Evolutionary conservation across 2,888 invertebrate genomes (phyloP).

Genomic region (Oxystoma pomonae): DNA sequence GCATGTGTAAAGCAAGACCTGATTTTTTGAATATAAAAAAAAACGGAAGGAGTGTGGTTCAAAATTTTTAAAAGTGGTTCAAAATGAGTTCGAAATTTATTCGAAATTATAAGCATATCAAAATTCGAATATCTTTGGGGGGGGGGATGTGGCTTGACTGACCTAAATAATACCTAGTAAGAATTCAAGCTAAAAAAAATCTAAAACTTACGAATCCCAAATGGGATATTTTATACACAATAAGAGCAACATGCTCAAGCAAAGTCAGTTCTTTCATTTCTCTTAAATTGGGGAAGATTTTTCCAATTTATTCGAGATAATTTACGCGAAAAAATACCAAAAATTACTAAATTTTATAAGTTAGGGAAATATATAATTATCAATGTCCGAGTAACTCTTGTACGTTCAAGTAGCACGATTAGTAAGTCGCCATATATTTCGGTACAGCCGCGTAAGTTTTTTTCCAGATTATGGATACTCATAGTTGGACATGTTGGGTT

Average conservation of each 20-base stretch:
- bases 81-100: too few species aligned
- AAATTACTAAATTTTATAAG: conserved; percentile 77
- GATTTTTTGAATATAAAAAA: too few species aligned
- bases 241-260: conserved; percentile 75
- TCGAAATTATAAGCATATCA: too few species aligned
- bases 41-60: too few species aligned
- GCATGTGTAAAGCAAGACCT: too few species aligned
- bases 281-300: conserved; percentile 83
- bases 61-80: too few species aligned
- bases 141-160: too few species aligned
- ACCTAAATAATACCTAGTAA: too few species aligned
- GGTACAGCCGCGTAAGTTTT: conserved; percentile 58
- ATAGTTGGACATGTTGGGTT: conserved; percentile 54
- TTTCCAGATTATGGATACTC: conserved; percentile 44
- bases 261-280: conserved; percentile 80
- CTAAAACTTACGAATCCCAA: too few species aligned
- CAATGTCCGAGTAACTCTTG: conserved; percentile 33
- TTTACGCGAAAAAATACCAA: conserved; percentile 73
- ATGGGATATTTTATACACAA: too few species aligned
- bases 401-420: conserved; percentile 62
- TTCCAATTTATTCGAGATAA: conserved; percentile 65
- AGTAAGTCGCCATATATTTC: conserved; percentile 78
- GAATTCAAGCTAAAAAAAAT: too few species aligned
- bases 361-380: conserved; percentile 61
- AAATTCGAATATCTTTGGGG: too few species aligned